These are phyloP conservation scores for Aradus depressus DNA, from an alignment of 2,888 invertebrate genomes.

Conservation along the genomic window DNA sequence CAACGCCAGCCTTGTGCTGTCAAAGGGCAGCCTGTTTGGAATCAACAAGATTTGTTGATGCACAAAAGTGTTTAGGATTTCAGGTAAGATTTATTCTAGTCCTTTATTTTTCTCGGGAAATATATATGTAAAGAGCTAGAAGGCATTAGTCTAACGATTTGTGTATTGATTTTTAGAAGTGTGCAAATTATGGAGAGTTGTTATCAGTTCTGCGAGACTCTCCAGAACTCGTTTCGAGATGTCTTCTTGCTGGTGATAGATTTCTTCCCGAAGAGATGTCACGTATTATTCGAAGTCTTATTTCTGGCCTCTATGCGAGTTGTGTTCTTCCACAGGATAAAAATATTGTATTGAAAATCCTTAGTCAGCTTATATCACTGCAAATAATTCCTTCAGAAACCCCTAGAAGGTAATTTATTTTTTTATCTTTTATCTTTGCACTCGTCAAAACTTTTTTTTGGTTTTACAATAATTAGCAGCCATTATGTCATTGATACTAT, in stretches of 20 bases:
- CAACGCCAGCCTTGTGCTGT: conserved; percentile 65
- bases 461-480: too few relatives aligned
- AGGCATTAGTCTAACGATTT: background rate
- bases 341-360: conserved; percentile 49
- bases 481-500: too few relatives aligned
- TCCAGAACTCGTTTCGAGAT: conserved; percentile 57
- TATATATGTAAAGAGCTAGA: background rate
- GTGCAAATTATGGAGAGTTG: conserved; percentile 55
- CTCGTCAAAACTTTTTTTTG: background rate
- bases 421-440: background rate
- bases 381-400: conserved; percentile 60
- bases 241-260: conserved; percentile 55
- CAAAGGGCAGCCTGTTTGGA: conserved; percentile 54
- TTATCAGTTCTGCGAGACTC: conserved; percentile 54
- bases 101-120: background rate
- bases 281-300: conserved; percentile 44
- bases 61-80: conserved; percentile 71
- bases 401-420: conserved; percentile 43
- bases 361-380: conserved; percentile 56
- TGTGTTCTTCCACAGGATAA: conserved; percentile 66
- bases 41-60: conserved; percentile 59
- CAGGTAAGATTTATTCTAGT: too few relatives aligned
- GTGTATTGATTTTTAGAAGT: conserved; percentile 37
- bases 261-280: conserved; percentile 40
- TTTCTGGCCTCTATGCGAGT: conserved; percentile 60